Conservation (phyloP, 1,140 invertebrate species). For the Latrodectus geometricus region DNA sequence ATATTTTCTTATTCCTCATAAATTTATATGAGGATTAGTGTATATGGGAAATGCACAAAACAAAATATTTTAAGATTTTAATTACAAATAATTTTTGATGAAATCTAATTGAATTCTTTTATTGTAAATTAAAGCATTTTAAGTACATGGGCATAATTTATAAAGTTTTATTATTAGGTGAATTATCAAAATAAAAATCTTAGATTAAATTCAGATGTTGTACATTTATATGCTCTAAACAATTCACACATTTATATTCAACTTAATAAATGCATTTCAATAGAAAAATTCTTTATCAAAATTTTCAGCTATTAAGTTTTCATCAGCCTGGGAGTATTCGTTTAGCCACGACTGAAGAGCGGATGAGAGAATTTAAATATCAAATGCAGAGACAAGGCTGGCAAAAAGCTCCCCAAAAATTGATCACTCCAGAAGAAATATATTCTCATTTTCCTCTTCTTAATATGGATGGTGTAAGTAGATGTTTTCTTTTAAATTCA, state of each 20-base stretch:
- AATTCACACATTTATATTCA: background rate
- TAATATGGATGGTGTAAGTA: constrained; percentile 67
- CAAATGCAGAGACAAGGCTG: constrained; percentile 68
- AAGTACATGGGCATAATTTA: too few species aligned
- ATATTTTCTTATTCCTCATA: too few species aligned
- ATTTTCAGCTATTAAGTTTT: constrained; percentile 66
- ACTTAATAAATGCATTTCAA: background rate
- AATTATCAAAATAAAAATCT: too few species aligned
- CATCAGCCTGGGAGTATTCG: constrained; percentile 68
- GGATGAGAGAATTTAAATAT: constrained; percentile 68
- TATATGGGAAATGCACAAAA: too few species aligned
- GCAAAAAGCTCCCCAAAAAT: constrained; percentile 67
- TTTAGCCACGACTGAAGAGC: constrained; percentile 65
- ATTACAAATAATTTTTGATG: too few species aligned
- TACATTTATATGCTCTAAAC: too few species aligned
- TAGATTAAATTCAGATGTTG: too few species aligned
- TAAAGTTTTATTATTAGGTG: background rate
- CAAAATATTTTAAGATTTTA: too few species aligned
- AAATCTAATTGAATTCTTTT: too few species aligned
- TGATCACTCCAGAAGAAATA: constrained; percentile 68
- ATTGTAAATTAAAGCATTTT: too few species aligned
- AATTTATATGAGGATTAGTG: too few species aligned
- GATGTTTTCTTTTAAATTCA: too few species aligned
- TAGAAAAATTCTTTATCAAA: background rate
- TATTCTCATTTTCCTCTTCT: constrained; percentile 67